Base-by-base conservation (phyloP, 2,113 vertebrate genomes). In the Numenius arquata region DNA sequence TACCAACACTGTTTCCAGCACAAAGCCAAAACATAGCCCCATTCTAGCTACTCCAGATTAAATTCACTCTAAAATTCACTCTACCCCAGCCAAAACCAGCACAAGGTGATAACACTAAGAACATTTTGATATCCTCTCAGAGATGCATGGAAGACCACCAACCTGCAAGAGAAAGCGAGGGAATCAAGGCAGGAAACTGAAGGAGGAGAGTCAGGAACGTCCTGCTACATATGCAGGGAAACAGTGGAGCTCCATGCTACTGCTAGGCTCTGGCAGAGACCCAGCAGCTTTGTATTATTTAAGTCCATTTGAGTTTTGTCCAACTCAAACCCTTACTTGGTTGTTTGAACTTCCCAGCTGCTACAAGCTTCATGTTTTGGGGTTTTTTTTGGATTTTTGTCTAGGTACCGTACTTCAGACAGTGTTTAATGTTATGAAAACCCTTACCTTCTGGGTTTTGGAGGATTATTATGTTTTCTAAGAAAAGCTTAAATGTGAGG, bases 81-180 rank as follows among this genome's bases (percentile, higher is more conserved):
- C 29, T 45, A 43, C 14, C 29, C 14, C 63, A 45, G 40, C 29
- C 30, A 45, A 43, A 66, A 66, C 20, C 13, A 45, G 63, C 29
- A 43, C 40, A 43, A 68, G 36, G 12, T 30, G 4, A 34, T 81
- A 53, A 47, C 2, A 5, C 25, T 59, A 47, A 67, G 63, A 81
- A 11, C 6, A 26, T 48, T 77, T 77, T 38, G 3, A 22, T 67
- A 11, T 40, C 8, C 26, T 95, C 18, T 71, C 5, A 61, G 3
- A 78, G 23, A 22, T 53, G 15, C 3, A 2, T 45, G n/a, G 16
- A 48, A 72, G 40, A 48, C 45, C 32, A 58, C 23, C 20, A 56
- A 16, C 7, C 9, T 72, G 29, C 0, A 0, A 68, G 8, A 88
- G 23, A 45, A 36, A 32, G 5, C 0, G 3, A 72, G 9, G 8